phyloP scores from a whole-genome alignment of 2,888 invertebrate species.

The Cephus nigrinus region DNA sequence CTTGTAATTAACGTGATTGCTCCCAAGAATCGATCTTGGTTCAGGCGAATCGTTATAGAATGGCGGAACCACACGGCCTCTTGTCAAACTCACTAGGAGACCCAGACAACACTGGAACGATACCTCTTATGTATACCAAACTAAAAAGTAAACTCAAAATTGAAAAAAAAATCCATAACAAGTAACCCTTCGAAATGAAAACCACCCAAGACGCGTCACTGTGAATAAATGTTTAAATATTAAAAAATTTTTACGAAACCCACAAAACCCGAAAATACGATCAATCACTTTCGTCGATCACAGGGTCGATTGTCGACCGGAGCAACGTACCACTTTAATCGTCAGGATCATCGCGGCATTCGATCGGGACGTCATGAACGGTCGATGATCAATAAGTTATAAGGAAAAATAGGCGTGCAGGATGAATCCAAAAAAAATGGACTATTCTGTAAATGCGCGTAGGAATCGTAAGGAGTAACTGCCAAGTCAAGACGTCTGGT shows the following conservation, averaged over 20 bases:
- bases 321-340: neutral
- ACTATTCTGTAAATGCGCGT: neutral
- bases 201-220: neutral
- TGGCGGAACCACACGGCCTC: neutral
- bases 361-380: neutral
- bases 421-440: too few species aligned
- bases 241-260: too few species aligned
- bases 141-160: slow-evolving; percentile 20
- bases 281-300: neutral
- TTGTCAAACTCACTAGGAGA: neutral
- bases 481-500: neutral
- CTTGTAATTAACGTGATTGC: neutral
- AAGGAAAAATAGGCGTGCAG: neutral
- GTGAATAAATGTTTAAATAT: neutral
- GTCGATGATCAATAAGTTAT: neutral
- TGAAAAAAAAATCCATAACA: neutral
- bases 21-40: neutral
- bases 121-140: slow-evolving; percentile 19
- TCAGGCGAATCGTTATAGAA: neutral
- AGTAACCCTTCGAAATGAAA: neutral
- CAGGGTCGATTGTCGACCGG: neutral
- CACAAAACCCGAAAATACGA: neutral
- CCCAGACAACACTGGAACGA: slow-evolving; percentile 2
- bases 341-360: neutral
- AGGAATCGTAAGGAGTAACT: slow-evolving; percentile 7